A percentile compares a stretch with the other conserved stretches of the same genome.
phyloP scores from a whole-genome alignment of 2,797 vertebrate genomes.

The Liparis tanakae region DNA sequence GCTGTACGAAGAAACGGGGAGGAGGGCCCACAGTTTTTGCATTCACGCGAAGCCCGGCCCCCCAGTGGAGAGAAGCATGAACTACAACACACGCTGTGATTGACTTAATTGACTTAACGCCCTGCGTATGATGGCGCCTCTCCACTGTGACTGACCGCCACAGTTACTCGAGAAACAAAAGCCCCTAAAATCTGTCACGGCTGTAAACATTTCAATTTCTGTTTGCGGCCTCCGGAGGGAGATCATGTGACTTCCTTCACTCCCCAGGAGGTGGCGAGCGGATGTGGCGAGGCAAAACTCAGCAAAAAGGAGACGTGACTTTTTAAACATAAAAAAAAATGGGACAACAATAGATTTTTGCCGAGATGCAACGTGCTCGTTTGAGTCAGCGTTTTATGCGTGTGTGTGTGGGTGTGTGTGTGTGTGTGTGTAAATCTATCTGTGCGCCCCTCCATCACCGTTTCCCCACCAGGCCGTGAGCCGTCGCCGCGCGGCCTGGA shows the following conservation, averaged over 20 bases:
- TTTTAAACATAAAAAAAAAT: constrained; percentile 63
- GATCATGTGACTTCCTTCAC: constrained; percentile 54
- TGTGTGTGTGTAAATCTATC: constrained; percentile 4
- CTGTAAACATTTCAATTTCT: constrained; percentile 60
- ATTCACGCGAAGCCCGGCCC: neutral
- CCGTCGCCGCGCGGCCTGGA: constrained; percentile 42
- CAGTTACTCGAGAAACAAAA: too few relatives aligned
- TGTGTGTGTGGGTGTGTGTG: neutral
- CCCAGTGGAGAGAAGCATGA: neutral
- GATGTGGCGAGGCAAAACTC: constrained; percentile 47
- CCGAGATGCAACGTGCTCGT: constrained; percentile 1
- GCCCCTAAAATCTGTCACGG: neutral
- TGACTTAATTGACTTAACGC: neutral
- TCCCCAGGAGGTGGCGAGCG: constrained; percentile 45
- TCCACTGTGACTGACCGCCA: too few relatives aligned
- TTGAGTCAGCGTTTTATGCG: neutral
- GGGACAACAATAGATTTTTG: constrained; percentile 24
- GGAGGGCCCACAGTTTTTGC: neutral
- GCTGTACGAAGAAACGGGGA: too few relatives aligned
- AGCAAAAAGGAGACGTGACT: constrained; percentile 70
- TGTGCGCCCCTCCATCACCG: constrained; percentile 27
- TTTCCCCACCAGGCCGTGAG: constrained; percentile 53
- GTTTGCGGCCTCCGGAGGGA: constrained; percentile 46
- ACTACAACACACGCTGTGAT: neutral
- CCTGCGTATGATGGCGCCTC: neutral